Evolutionary conservation across 1,140 invertebrate species (phyloP).

Genomic region (Drosophila seguyi): DNA sequence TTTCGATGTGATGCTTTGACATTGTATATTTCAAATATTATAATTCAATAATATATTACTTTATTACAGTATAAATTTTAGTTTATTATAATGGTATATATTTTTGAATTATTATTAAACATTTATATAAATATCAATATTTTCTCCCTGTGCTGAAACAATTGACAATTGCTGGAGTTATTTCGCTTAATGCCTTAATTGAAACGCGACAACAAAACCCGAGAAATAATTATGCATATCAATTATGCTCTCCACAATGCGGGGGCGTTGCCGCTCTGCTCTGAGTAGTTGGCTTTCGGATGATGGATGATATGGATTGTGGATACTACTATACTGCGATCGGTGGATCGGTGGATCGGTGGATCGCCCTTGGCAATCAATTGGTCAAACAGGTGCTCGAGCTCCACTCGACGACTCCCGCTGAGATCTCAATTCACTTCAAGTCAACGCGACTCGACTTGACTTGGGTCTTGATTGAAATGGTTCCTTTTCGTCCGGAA

Average conservation of each 20-base stretch:
- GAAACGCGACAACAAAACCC: constrained; percentile 42
- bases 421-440: constrained; percentile 48
- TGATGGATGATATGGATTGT: constrained; percentile 13
- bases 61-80: too few relatives aligned
- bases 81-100: too few relatives aligned
- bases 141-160: constrained; percentile 13
- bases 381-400: constrained; percentile 47
- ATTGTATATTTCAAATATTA: too few relatives aligned
- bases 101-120: too few relatives aligned
- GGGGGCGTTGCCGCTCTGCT: constrained; percentile 32
- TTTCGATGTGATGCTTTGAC: too few relatives aligned
- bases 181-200: constrained; percentile 53
- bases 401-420: constrained; percentile 43
- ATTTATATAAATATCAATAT: too few relatives aligned
- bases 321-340: constrained; percentile 16
- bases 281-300: constrained; percentile 15
- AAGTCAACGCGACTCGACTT: neutral
- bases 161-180: constrained; percentile 46
- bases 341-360: constrained; percentile 16
- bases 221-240: constrained; percentile 56
- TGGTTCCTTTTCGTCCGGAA: constrained; percentile 29
- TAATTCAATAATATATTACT: too few relatives aligned
- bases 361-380: constrained; percentile 50
- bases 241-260: constrained; percentile 41
- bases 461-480: constrained; percentile 35